phyloP scores from a whole-genome alignment of 2,888 invertebrate genomes.

The Drosophila neotestacea region DNA sequence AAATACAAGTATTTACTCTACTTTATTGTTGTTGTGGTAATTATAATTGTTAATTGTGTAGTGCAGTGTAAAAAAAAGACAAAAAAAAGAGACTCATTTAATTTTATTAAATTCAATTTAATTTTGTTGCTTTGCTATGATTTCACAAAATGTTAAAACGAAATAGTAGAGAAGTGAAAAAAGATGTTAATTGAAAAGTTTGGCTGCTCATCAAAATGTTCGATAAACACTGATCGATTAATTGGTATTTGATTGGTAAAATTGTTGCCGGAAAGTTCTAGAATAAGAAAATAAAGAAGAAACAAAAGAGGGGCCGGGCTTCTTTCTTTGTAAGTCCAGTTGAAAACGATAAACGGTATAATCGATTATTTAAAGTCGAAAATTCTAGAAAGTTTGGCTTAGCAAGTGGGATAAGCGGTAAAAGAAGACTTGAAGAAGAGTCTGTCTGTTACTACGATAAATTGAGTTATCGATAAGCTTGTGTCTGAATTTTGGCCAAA shows the following conservation, averaged over 20 bases:
- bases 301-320: not conserved
- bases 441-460: not conserved
- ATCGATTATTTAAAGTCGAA: constrained; percentile 6
- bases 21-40: constrained; percentile 24
- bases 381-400: constrained; percentile 38
- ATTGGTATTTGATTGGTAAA: constrained; percentile 8
- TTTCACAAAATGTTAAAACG: constrained; percentile 21
- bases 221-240: constrained; percentile 13
- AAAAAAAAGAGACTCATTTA: constrained; percentile 1
- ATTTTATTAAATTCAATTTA: constrained; percentile 6
- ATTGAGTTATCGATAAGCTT: not conserved
- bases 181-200: constrained; percentile 29
- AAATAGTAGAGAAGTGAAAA: constrained; percentile 12
- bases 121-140: constrained; percentile 22
- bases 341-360: not conserved
- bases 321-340: not conserved
- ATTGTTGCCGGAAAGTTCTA: constrained; percentile 24
- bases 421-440: too few relatives aligned
- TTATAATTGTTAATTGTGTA: constrained; percentile 20
- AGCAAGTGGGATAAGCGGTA: not conserved
- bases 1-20: constrained; percentile 7
- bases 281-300: not conserved
- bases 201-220: constrained; percentile 25
- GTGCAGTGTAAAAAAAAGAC: constrained; percentile 6
- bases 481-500: too few relatives aligned